Evolutionary conservation across 23 tunicate species (phyloP).

Genomic region (Oikopleura dioica): DNA sequence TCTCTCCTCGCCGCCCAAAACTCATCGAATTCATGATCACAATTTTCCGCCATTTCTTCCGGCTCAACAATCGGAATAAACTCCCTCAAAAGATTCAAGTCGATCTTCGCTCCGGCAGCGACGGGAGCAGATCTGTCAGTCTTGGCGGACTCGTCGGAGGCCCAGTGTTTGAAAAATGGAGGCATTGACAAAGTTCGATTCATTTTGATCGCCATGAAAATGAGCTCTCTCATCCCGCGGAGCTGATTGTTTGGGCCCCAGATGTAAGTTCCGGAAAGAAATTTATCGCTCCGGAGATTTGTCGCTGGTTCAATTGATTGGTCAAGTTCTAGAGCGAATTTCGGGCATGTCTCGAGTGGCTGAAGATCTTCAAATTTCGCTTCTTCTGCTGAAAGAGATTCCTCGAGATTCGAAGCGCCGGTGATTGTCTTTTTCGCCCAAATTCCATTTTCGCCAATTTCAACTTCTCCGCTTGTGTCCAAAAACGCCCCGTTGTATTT

Average conservation of each 20-base stretch:
- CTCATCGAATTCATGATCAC: background rate
- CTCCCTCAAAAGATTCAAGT: background rate
- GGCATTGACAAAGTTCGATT: background rate
- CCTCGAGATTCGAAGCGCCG: background rate
- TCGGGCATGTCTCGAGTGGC: background rate
- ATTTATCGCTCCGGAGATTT: background rate
- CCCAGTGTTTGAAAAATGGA: conserved; percentile 11
- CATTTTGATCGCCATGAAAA: conserved; percentile 9
- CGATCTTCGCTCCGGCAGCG: background rate
- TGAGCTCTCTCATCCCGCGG: background rate
- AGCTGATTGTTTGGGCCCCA: conserved; percentile 11
- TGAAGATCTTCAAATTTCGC: background rate
- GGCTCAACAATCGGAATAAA: background rate
- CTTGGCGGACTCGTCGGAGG: background rate
- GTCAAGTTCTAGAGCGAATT: background rate
- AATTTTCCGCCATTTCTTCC: background rate
- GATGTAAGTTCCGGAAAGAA: background rate
- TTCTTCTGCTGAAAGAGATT: conserved; percentile 1
- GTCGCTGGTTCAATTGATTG: background rate
- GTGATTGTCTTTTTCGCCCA: background rate
- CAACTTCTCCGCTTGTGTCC: background rate
- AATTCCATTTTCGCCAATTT: background rate
- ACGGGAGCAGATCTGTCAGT: conserved; percentile 5
- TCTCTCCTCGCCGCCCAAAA: conserved; percentile 10
- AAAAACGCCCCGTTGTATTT: background rate